phyloP scores from a whole-genome alignment of 2,888 invertebrate genomes.

The Serrognathus titanus region DNA sequence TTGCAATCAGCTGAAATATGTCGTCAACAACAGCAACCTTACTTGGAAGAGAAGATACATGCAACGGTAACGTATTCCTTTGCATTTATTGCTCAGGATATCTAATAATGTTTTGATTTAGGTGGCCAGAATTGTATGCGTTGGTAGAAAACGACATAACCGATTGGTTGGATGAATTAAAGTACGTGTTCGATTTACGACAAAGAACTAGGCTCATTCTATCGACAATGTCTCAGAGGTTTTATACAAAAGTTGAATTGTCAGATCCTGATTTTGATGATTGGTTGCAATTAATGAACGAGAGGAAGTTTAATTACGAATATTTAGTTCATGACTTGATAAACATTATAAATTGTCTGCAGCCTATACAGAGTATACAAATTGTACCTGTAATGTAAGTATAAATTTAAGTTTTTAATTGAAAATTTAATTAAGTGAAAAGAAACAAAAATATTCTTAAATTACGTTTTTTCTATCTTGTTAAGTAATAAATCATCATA shows the following conservation, averaged over 20 bases:
- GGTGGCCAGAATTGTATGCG: constrained; percentile 11
- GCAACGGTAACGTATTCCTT: constrained; percentile 41
- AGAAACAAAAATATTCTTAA: too few species aligned
- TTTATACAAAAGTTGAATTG: constrained; percentile 49
- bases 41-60: constrained; percentile 52
- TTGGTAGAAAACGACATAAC: constrained; percentile 3
- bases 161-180: constrained; percentile 46
- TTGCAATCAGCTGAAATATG: constrained; percentile 52
- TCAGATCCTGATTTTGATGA: constrained; percentile 49
- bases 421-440: too few species aligned
- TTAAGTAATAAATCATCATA: too few species aligned
- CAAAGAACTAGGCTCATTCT: constrained; percentile 41
- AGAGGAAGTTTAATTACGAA: constrained; percentile 46
- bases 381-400: constrained; percentile 43
- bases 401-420: background rate
- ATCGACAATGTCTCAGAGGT: constrained; percentile 48
- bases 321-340: constrained; percentile 50
- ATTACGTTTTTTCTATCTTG: too few species aligned
- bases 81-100: background rate
- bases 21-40: constrained; percentile 49
- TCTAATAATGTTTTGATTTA: constrained; percentile 3
- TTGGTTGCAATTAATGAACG: constrained; percentile 46
- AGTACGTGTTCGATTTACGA: constrained; percentile 39
- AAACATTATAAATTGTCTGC: constrained; percentile 35
- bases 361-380: constrained; percentile 38